Percentiles rank a stretch among this genome's conserved stretches.
Evolutionary conservation across 1,140 invertebrate species (phyloP).

Genomic region (Eriosoma lanigerum): DNA sequence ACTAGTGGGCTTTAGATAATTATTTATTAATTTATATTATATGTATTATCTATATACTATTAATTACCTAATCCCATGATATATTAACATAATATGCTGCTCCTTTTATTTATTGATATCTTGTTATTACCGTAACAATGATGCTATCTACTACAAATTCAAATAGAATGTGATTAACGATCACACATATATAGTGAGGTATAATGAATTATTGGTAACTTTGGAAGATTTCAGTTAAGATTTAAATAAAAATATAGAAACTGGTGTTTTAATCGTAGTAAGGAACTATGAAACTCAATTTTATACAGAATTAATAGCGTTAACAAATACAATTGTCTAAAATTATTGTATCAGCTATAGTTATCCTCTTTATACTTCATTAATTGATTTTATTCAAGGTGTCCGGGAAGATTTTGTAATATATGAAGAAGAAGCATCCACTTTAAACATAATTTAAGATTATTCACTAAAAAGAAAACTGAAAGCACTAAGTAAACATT

Average conservation of each 20-base stretch:
- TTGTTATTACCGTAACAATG: too few species aligned
- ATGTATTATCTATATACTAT: too few species aligned
- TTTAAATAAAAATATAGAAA: not conserved
- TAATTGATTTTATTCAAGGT: slow-evolving; percentile 7
- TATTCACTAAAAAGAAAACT: not conserved
- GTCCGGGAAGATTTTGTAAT: not conserved
- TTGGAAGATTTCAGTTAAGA: not conserved
- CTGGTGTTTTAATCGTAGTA: not conserved
- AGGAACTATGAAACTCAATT: too few species aligned
- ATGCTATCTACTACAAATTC: too few species aligned
- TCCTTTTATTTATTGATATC: too few species aligned
- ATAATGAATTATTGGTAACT: not conserved
- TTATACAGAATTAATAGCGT: not conserved
- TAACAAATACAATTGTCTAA: not conserved
- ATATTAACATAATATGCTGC: too few species aligned
- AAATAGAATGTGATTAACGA: too few species aligned
- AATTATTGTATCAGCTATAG: not conserved
- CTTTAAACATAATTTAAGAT: not conserved
- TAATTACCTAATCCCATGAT: too few species aligned
- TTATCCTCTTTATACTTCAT: not conserved
- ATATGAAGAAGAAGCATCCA: not conserved
- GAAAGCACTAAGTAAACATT: too few species aligned
- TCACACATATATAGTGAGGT: too few species aligned
- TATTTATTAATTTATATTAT: too few species aligned
- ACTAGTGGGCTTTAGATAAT: too few species aligned